Conservation (phyloP, 1,140 invertebrate species). For the Neodiprion virginianus region DNA sequence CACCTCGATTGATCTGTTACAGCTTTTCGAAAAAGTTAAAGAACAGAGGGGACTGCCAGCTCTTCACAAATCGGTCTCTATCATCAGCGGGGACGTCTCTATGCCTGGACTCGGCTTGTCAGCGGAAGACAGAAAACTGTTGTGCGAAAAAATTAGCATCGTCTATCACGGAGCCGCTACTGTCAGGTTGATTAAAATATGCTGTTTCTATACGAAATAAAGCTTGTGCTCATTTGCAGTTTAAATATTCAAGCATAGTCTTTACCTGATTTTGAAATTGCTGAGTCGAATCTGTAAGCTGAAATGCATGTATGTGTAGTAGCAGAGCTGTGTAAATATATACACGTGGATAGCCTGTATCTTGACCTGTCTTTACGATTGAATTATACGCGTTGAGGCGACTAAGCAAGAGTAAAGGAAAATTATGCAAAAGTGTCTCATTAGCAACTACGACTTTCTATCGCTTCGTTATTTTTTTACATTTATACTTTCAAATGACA, state of each 20-base stretch:
- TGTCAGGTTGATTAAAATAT: slow-evolving; percentile 62
- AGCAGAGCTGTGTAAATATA: no score
- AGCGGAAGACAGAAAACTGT: slow-evolving; percentile 69
- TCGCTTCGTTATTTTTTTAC: not conserved
- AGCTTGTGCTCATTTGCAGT: no score
- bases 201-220: not conserved
- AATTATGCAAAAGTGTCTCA: no score
- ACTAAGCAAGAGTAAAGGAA: no score
- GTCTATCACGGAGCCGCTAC: slow-evolving; percentile 94
- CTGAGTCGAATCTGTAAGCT: no score
- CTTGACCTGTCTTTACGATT: no score
- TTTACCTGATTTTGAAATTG: no score
- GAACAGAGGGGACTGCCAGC: slow-evolving; percentile 61
- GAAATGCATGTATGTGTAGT: no score
- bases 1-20: slow-evolving; percentile 40
- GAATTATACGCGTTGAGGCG: no score
- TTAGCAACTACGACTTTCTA: not conserved
- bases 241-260: no score
- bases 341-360: no score
- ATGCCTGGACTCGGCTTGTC: slow-evolving; percentile 77
- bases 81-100: slow-evolving; percentile 81
- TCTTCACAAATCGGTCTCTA: slow-evolving; percentile 71
- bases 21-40: slow-evolving; percentile 82
- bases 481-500: no score
- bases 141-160: slow-evolving; percentile 78